Evolutionary conservation across 2,797 vertebrate genomes (phyloP), one percentile per base, ranked within the genome.

Genomic region (Tolypeutes matacus): DNA sequence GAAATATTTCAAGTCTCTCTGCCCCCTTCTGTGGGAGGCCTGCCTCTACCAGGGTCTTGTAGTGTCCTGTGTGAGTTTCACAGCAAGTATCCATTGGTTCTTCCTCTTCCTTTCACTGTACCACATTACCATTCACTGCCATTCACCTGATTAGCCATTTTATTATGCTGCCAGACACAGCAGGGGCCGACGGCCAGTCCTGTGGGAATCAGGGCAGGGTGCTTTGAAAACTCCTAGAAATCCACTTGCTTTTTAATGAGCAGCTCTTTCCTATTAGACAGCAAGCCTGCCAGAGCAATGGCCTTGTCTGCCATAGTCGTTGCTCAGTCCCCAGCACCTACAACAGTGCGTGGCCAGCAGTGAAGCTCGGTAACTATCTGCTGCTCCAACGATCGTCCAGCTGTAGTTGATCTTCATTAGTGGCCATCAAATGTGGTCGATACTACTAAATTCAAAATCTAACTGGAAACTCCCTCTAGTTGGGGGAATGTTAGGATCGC

Each of bases 171-270:
- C 46, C 9, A 8, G 46, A 8, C 46, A 46, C 5, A 46, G 46
- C 46, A 46, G 46, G 46, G 46, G 46, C 8, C 46, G 11, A 11
- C 46, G 9, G 46, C 46, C 46, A 9, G 46, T 46, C 46, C 46
- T 11, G 11, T 46, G 46, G 9, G 46, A 46, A 46, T 46, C 46
- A 46, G 46, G 5, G 46, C 46, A 46, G 46, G 11, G 46, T 9
- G 8, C 46, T 46, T 46, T 46, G 46, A 46, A 46, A 46, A 46
- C 46, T 8, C 7, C 46, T 46, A 46, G 46, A 46, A 46, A 25
- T 34, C 87, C 85, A 31, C 31, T 93, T 82, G 23, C 56, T 83
- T 96, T 90, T 12, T 27, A 51, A 67, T 70, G 75, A 85, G 49
- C 65, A 36, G 46, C 18, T 91, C 13, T 86, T 95, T 73, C 46